These are phyloP conservation scores for Polia nebulosa DNA, from an alignment of 2,888 invertebrate genomes.

Conservation along the genomic window DNA sequence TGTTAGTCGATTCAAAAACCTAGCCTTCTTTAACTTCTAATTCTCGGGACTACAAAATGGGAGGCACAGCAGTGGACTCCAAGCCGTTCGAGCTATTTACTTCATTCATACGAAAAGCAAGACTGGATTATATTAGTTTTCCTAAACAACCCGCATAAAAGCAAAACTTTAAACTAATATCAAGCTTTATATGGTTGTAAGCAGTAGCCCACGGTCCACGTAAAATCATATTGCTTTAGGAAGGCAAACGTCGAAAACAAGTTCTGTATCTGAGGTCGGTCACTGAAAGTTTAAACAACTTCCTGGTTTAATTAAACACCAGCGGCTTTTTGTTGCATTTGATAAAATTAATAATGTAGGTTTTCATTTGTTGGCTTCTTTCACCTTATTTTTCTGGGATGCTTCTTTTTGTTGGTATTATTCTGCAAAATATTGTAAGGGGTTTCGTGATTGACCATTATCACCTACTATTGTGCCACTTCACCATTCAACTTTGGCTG, in stretches of 20 bases:
- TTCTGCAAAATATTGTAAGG: not conserved
- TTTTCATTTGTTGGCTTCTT: not conserved
- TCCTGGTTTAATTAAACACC: conserved; percentile 23
- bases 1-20: not conserved
- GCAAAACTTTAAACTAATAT: conserved; percentile 45
- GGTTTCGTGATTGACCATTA: not conserved
- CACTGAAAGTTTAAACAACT: conserved; percentile 32
- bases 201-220: conserved; percentile 17
- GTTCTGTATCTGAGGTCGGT: conserved; percentile 14
- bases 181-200: conserved; percentile 32
- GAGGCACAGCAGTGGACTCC: not conserved
- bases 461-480: not conserved
- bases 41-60: conserved; percentile 19
- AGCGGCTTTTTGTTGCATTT: conserved; percentile 5
- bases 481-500: not conserved
- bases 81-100: conserved; percentile 10
- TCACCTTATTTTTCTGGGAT: not conserved
- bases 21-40: not conserved
- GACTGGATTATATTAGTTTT: conserved; percentile 25
- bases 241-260: conserved; percentile 21
- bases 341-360: conserved; percentile 24
- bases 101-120: conserved; percentile 27
- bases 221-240: conserved; percentile 24
- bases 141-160: conserved; percentile 19
- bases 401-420: not conserved